Base-by-base conservation (phyloP, 2,888 invertebrate genomes). In the Elmis aenea region DNA sequence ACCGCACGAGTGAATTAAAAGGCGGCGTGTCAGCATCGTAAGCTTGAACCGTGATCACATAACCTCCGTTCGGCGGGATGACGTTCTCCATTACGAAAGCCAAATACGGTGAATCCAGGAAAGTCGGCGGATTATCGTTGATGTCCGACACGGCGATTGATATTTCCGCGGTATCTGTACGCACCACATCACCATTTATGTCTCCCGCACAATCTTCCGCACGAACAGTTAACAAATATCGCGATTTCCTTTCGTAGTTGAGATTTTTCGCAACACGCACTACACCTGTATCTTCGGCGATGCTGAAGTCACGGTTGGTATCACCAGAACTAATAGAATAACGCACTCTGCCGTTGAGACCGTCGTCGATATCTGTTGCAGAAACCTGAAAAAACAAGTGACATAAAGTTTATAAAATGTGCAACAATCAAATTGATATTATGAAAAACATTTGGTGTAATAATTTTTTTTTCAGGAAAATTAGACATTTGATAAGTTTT, bases 81-180 rank as follows among this genome's bases (percentile, higher is more conserved):
- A 87, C 81, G 66, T 91, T 90, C 71, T 96, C 95, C 83, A 92
- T 89, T 38, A 94, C 91, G 64, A 87, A 85, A 3, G 91, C 90
- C 60, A 90, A 72, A 69, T 93, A 94, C 0, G 94, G 94, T n/a
- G 93, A 92, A 69, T 95, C 88, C 51, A 90, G 71, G 69, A 95
- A 95, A 25, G 88, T 84, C 25, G 95, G 95, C 15, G 86, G 84
- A 62, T 92, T 92, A 71, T 95, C 94, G 69, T 95, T 94, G 60
- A 93, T 86, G 68, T 95, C 93, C 49, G 85, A 79, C 33, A 95
- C 84, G 37, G 80, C 79, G 57, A 95, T 87, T 42, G 84, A 80
- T 52, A 93, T 77, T 65, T 85, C 84, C 51, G 81, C 88, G 37
- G 80, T 85, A 72, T 84, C 88, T 62, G 76, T 83, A 61, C 76